phyloP scores from a whole-genome alignment of 2,888 invertebrate genomes.

The Cephus nigrinus region DNA sequence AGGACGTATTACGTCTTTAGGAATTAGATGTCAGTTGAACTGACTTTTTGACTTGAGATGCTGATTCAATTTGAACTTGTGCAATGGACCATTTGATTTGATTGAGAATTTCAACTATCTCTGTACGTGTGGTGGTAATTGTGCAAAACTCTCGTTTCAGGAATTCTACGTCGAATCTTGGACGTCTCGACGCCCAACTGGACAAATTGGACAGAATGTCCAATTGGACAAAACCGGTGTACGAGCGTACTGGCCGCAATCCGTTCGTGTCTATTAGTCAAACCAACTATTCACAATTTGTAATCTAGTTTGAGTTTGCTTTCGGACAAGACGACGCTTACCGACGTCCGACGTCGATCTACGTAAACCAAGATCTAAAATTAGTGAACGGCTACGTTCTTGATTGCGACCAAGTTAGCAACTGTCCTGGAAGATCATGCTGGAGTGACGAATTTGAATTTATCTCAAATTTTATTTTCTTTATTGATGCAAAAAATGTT shows the following conservation, averaged over 20 bases:
- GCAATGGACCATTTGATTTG: not conserved
- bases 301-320: conserved; percentile 57
- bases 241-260: conserved; percentile 26
- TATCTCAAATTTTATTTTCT: not conserved
- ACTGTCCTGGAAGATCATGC: conserved; percentile 8
- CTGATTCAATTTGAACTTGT: not conserved
- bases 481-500: not conserved
- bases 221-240: not conserved
- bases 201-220: not conserved
- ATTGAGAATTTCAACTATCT: not conserved
- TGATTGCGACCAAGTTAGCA: conserved; percentile 29
- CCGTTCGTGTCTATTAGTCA: conserved; percentile 44
- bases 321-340: conserved; percentile 36
- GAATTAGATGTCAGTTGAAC: not conserved
- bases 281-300: conserved; percentile 49
- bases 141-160: not conserved
- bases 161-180: not conserved
- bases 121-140: not conserved
- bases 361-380: not conserved
- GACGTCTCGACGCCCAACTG: not conserved
- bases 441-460: not conserved
- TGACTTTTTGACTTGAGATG: not conserved
- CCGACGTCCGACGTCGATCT: conserved; percentile 9
- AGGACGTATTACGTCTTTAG: not conserved
- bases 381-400: not conserved